phyloP scores from a whole-genome alignment of 2,888 invertebrate species.

The Rhodophaea formosa region DNA sequence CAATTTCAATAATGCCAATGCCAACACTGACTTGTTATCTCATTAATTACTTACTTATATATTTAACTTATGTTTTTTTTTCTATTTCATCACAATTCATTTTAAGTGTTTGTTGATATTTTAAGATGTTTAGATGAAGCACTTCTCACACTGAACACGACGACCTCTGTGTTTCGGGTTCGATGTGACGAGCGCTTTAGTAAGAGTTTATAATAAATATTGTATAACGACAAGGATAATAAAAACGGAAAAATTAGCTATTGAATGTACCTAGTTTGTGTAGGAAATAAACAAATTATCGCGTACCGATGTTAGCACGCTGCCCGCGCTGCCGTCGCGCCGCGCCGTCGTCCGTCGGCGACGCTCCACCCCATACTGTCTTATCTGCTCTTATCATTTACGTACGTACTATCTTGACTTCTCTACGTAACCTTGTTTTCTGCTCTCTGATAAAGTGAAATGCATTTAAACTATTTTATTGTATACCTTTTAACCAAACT shows the following conservation, averaged over 20 bases:
- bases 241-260: not conserved
- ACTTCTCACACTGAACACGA: not conserved
- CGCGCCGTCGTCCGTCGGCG: not conserved
- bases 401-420: not conserved
- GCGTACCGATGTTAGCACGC: not conserved
- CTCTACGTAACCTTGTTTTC: not conserved
- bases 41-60: too few relatives aligned
- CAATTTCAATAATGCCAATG: too few relatives aligned
- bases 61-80: too few relatives aligned
- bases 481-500: not conserved
- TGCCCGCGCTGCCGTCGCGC: not conserved
- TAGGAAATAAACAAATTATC: not conserved
- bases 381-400: not conserved
- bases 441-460: conserved; percentile 8
- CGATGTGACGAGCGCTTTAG: not conserved
- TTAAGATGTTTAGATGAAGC: not conserved
- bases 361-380: not conserved
- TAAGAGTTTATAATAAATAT: not conserved
- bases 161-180: too few relatives aligned
- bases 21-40: too few relatives aligned
- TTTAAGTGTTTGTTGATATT: not conserved
- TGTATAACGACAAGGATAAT: not conserved
- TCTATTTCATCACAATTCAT: not conserved
- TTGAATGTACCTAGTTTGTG: not conserved
- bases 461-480: not conserved